Evolutionary conservation across 1,140 invertebrate species (phyloP).

Genomic region (Drosophila pruinosa): DNA sequence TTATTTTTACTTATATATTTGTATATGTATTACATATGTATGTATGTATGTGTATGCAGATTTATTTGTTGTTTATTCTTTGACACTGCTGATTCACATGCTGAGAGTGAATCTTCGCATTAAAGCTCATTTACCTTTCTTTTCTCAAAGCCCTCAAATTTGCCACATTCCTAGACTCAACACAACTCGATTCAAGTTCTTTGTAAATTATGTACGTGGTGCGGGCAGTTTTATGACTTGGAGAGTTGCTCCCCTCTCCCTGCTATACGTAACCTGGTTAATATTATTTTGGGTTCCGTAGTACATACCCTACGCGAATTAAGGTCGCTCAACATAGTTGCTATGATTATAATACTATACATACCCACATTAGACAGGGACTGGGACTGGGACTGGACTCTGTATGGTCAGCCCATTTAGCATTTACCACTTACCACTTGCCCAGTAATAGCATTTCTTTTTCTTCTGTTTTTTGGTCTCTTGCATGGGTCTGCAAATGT

Average conservation of each 20-base stretch:
- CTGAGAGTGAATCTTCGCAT: slow-evolving; percentile 23
- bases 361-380: slow-evolving; percentile 41
- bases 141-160: slow-evolving; percentile 12
- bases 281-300: slow-evolving; percentile 31
- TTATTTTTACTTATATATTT: slow-evolving; percentile 3
- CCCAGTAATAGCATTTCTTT: slow-evolving; percentile 74
- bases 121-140: slow-evolving; percentile 37
- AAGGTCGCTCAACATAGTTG: slow-evolving; percentile 70
- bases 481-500: slow-evolving; percentile 54
- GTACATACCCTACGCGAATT: slow-evolving; percentile 50
- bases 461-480: slow-evolving; percentile 44
- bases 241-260: not conserved
- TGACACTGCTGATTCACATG: slow-evolving; percentile 25
- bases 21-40: slow-evolving; percentile 1
- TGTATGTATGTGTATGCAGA: slow-evolving; percentile 8
- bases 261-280: slow-evolving; percentile 30
- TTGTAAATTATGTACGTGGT: slow-evolving; percentile 21
- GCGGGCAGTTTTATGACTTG: slow-evolving; percentile 19
- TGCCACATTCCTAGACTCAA: not conserved
- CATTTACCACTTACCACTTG: slow-evolving; percentile 11
- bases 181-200: slow-evolving; percentile 3
- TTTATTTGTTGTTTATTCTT: slow-evolving; percentile 31
- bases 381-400: slow-evolving; percentile 20
- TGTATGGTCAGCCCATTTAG: slow-evolving; percentile 47
- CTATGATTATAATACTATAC: slow-evolving; percentile 70